Evolutionary conservation across 2,797 vertebrate genomes (phyloP), one percentile per base, ranked within the genome.

Genomic region (Astyanax mexicanus): DNA sequence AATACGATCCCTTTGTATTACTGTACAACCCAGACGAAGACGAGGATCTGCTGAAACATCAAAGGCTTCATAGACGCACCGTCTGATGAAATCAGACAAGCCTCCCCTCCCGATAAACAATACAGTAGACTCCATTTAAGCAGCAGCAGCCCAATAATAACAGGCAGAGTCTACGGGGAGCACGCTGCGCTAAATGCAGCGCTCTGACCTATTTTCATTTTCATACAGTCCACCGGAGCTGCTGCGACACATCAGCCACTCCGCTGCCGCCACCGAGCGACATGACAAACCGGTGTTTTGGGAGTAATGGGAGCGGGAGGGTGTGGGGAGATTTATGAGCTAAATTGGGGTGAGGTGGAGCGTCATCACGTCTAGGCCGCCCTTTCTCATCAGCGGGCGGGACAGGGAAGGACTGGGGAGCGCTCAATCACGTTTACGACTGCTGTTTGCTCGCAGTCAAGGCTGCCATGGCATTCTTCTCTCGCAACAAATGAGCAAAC

Each of bases 381-480:
- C 80, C 69, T 72, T 85, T 82, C 84, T 88, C 83, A 60, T 73
- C 66, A 79, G 75, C 58, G 45, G 51, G 52, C 6, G 15, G 17
- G 42, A 72, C 17, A 12, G 2, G 74, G 78, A 88, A 88, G 85
- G 87, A 86, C 80, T 82, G 87, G 84, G 77, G 57, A 72, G 81
- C 80, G 86, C 86, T 91, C 81, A 72, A 88, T 93, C 88, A 90
- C 70, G 67, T 91, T 92, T 90, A 90, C 86, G 83, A 84, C 78
- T n/a, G 35, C 58, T 12, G 47, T 69, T 69, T 37, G 23, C 54
- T 45, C 72, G 79, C 67, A 79, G 66, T 77, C 84, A 77, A 84
- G 86, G 85, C 71, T 27, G 1, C 5, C 3, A 19, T 37, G 37
- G 27, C 27, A 3, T 55, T 55, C 25, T 37, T 29, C 6, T 54